Evolutionary conservation across 2,888 invertebrate genomes (phyloP).

Genomic region (Frankliniella fusca): DNA sequence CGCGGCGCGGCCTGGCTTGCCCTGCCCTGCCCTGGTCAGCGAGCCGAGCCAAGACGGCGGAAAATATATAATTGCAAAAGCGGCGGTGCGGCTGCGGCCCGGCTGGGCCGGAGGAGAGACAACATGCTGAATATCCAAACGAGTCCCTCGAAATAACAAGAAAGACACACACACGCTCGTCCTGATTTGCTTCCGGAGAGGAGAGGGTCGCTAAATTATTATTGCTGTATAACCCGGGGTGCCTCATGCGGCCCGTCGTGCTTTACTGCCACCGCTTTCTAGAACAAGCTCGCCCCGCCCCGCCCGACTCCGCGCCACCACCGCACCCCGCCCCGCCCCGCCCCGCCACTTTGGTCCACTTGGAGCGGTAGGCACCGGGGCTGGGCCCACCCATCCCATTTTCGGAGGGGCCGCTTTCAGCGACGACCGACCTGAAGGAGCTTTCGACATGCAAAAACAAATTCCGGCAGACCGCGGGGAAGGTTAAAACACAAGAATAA

Average conservation of each 20-base stretch:
- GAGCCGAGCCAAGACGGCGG: too few relatives aligned
- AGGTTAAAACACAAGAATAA: not conserved
- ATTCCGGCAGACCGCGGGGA: not conserved
- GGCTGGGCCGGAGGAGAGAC: not conserved
- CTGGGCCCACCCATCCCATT: conserved; percentile 4
- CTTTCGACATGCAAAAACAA: conserved; percentile 8
- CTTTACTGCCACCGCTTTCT: not conserved
- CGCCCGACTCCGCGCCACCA: not conserved
- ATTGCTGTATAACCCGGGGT: not conserved
- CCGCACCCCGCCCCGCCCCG: not conserved
- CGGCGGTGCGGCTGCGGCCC: not conserved
- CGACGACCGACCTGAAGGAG: not conserved
- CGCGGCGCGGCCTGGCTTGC: not conserved
- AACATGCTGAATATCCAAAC: too few relatives aligned
- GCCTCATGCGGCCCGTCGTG: not conserved
- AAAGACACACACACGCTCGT: too few relatives aligned
- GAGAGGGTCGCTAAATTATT: not conserved
- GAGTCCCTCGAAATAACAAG: too few relatives aligned
- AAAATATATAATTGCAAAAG: not conserved
- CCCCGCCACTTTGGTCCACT: not conserved
- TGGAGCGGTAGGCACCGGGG: not conserved
- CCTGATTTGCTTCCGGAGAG: not conserved
- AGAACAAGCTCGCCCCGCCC: not conserved
- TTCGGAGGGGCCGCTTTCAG: not conserved
- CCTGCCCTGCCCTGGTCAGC: too few relatives aligned